Evolutionary conservation across 2,113 vertebrate genomes (phyloP).

Genomic region (Cinclus mexicanus): DNA sequence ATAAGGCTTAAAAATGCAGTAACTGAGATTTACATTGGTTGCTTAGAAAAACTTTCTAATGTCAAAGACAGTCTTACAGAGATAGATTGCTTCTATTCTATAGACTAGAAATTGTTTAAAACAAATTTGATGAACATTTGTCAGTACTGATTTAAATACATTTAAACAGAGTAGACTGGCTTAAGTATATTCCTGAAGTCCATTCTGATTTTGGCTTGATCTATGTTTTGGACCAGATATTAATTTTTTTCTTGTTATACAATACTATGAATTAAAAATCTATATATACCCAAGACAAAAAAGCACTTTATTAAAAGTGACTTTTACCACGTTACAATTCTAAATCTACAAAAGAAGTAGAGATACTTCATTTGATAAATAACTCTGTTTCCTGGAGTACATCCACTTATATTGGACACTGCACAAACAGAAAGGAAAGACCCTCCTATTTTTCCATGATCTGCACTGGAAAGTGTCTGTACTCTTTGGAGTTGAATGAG

Average conservation of each 20-base stretch:
- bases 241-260: background rate
- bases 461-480: background rate
- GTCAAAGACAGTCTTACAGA: background rate
- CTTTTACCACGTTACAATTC: background rate
- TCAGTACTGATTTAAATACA: background rate
- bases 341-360: background rate
- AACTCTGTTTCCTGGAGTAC: background rate
- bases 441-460: background rate
- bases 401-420: background rate
- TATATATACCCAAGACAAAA: background rate
- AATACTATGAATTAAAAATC: background rate
- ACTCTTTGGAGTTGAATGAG: background rate
- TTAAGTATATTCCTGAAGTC: background rate
- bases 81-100: background rate
- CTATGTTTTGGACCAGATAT: background rate
- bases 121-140: background rate
- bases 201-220: background rate
- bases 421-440: background rate
- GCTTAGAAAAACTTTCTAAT: background rate
- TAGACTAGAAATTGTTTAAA: background rate
- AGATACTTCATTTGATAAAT: background rate
- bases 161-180: background rate
- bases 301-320: background rate
- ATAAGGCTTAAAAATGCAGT: background rate
- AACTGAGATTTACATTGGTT: background rate